Evolutionary conservation across 2,888 invertebrate species (phyloP).

Genomic region (Caenorhabditis doughertyi): DNA sequence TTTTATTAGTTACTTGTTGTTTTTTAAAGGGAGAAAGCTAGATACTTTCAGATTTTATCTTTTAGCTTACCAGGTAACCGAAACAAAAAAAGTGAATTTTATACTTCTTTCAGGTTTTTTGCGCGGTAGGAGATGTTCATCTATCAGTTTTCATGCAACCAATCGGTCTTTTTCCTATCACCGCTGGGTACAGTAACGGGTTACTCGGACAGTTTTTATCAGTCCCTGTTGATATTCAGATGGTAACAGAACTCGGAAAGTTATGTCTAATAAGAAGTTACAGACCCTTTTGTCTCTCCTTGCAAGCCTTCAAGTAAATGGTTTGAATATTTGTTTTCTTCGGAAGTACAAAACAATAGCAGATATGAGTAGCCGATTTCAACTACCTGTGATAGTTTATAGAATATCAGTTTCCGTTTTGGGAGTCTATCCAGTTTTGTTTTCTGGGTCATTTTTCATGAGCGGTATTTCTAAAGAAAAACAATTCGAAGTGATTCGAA

Average conservation of each 20-base stretch:
- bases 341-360: conserved; percentile 31
- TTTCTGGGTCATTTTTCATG: conserved; percentile 41
- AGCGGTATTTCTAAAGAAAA: conserved; percentile 17
- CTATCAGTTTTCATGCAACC: conserved; percentile 37
- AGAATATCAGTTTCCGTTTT: background rate
- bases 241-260: background rate
- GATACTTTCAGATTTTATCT: conserved; percentile 32
- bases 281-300: conserved; percentile 33
- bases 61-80: conserved; percentile 20
- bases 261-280: background rate
- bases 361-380: conserved; percentile 19
- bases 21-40: conserved; percentile 21
- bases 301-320: conserved; percentile 32
- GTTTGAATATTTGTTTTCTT: conserved; percentile 39
- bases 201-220: conserved; percentile 4
- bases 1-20: conserved; percentile 29
- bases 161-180: conserved; percentile 18
- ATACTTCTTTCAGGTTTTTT: conserved; percentile 11
- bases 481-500: conserved; percentile 7
- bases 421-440: conserved; percentile 4
- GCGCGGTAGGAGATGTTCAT: conserved; percentile 27
- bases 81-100: background rate
- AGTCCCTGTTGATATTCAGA: conserved; percentile 36
- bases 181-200: conserved; percentile 15
- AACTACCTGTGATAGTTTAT: background rate